Conservation (phyloP, 2,888 invertebrate species). For the Gandaritis pyraliata region DNA sequence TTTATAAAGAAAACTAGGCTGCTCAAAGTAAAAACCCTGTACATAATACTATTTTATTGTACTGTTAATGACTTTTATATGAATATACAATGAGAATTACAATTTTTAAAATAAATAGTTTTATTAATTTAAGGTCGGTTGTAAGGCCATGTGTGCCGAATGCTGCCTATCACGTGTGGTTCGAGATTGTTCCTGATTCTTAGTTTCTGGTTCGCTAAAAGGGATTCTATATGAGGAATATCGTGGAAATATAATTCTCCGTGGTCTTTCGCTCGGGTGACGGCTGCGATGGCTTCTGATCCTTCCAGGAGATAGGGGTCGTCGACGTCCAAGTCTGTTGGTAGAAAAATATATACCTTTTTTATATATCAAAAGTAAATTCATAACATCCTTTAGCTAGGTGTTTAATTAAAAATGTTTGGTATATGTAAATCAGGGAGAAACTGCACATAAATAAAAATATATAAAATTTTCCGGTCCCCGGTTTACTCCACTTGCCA, state of each 20-base stretch:
- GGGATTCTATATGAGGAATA: conserved; percentile 86
- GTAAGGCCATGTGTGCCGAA: conserved; percentile 85
- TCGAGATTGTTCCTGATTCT: conserved; percentile 84
- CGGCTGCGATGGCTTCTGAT: conserved; percentile 82
- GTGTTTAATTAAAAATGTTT: too few relatives aligned
- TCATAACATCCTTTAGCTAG: background rate
- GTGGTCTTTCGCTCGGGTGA: conserved; percentile 79
- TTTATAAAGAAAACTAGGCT: background rate
- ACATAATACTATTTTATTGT: conserved; percentile 38
- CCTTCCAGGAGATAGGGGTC: conserved; percentile 86
- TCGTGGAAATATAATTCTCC: conserved; percentile 86
- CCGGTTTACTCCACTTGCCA: too few relatives aligned
- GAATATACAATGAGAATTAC: conserved; percentile 50
- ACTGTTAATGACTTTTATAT: conserved; percentile 51
- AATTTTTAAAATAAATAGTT: conserved; percentile 45
- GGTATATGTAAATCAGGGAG: too few relatives aligned
- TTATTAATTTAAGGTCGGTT: conserved; percentile 70
- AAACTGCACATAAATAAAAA: too few relatives aligned
- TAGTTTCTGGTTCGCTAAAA: conserved; percentile 85
- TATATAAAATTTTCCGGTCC: too few relatives aligned
- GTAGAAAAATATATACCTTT: conserved; percentile 14
- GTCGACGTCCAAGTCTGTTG: conserved; percentile 51
- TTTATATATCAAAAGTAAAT: background rate
- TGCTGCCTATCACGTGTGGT: conserved; percentile 85
- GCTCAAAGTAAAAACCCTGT: background rate